Evolutionary conservation across 2,113 vertebrate species (phyloP).

Genomic region (Desmodus rotundus): DNA sequence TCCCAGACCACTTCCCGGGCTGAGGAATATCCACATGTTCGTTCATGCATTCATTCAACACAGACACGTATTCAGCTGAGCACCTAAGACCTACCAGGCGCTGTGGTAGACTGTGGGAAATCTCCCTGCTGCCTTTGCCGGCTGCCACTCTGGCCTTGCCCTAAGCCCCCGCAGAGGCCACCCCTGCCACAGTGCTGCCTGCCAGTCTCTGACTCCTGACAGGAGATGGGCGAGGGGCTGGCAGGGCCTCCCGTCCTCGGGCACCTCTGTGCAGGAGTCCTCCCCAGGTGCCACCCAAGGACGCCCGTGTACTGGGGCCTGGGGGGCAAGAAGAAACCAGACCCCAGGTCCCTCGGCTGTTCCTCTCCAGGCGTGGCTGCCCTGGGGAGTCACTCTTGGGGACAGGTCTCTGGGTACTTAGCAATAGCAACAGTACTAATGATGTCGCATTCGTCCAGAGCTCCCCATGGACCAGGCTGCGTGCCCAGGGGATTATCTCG

Average conservation of each 20-base stretch:
- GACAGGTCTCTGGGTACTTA: background rate
- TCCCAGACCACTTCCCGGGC: background rate
- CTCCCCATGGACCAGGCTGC: background rate
- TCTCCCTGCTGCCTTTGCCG: background rate
- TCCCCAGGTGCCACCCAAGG: background rate
- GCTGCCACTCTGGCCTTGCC: background rate
- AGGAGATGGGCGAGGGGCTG: background rate
- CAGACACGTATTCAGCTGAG: background rate
- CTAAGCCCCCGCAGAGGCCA: background rate
- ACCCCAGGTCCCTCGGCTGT: background rate
- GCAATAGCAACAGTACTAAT: background rate
- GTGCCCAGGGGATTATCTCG: background rate
- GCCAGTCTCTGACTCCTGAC: no score
- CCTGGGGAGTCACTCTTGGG: background rate
- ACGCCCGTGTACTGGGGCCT: fast-evolving
- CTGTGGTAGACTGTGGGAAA: background rate
- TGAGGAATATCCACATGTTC: background rate
- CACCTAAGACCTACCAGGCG: background rate
- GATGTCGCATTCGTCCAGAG: background rate
- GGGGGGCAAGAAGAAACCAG: background rate
- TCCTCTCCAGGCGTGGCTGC: background rate
- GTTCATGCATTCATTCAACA: background rate
- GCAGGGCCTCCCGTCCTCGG: background rate
- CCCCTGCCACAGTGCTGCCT: background rate
- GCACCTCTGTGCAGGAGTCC: background rate